Base-by-base conservation (phyloP, 2,113 vertebrate species). In the Zootoca vivipara region DNA sequence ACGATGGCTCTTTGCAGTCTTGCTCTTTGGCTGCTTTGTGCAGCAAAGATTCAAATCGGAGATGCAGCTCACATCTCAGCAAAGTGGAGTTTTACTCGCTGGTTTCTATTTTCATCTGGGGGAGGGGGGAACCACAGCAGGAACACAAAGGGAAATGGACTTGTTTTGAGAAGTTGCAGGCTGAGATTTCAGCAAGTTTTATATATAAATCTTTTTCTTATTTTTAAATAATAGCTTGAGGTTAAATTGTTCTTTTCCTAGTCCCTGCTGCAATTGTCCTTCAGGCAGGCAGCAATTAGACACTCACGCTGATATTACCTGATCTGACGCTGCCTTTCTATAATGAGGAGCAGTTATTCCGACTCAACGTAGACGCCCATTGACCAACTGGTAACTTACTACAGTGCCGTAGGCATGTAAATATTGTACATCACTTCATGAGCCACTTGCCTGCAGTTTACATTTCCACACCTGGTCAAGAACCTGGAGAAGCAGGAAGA, bases 131-230 rank as follows among this genome's bases (percentile, higher is more conserved):
- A 87, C 7, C 78, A 90, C 82, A 91, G 20, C 20, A 86, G 22
- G 28, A 86, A 90, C 73, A 78, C 85, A 84, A 8, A 91, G 30
- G 78, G 78, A 69, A 73, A 35, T 90, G 85, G 75, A 75, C 86
- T 1, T 79, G 46, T 52, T 0, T 5, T 30, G 74, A 91, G 40
- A 91, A 88, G 56, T 81, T 28, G 87, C 70, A 64, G 28, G 52
- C 16, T 28, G 16, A 46, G 30, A 46, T 70, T 77, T 42, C 33
- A 75, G 40, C 46, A 74, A 28, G 56, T 33, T 62, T n/a, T 2
- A 8, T 40, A 40, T 78, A 4, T 20, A 15, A 33, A 20, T 1
- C 1, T 82, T n/a, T 81, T 22, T 38, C 35, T 70, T 16, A n/a
- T n/a, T 72, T 30, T 38, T 16, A 12, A 26, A 62, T 1, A 69